These are phyloP conservation scores for Prionailurus viverrinus DNA, from an alignment of 2,113 vertebrate species.

Conservation along the genomic window DNA sequence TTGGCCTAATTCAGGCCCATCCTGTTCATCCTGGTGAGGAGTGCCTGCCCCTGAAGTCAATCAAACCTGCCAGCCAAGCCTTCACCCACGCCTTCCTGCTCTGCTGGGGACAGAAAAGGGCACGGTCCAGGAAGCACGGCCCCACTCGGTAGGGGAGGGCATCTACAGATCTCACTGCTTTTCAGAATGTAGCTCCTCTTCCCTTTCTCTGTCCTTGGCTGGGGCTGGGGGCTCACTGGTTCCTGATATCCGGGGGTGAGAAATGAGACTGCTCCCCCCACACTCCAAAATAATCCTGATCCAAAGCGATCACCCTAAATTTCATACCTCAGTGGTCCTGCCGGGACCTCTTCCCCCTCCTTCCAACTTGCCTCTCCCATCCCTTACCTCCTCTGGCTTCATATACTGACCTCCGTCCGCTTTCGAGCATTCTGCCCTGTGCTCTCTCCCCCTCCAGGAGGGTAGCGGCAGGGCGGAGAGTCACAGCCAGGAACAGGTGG, in stretches of 20 bases:
- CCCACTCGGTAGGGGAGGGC: background rate
- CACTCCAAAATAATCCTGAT: background rate
- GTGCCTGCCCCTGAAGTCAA: constrained; percentile 40
- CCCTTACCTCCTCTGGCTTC: background rate
- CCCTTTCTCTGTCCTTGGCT: background rate
- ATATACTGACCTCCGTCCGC: background rate
- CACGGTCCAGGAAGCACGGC: background rate
- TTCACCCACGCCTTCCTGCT: constrained; percentile 63
- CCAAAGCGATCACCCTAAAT: background rate
- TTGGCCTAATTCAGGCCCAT: constrained; percentile 23
- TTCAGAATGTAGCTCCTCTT: background rate
- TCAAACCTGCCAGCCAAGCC: constrained; percentile 23
- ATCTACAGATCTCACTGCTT: background rate
- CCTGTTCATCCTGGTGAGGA: constrained; percentile 39
- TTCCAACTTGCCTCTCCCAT: background rate
- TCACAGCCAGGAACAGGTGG: background rate
- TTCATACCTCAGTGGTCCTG: background rate
- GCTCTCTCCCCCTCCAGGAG: background rate
- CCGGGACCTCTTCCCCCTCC: background rate
- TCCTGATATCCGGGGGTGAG: background rate
- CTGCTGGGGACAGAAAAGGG: background rate
- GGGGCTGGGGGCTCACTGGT: background rate
- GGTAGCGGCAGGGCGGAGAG: background rate
- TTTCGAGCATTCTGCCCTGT: background rate
- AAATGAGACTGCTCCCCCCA: background rate